phyloP scores from a whole-genome alignment of 2,113 vertebrate species.

The Onychorhynchus coronatus region DNA sequence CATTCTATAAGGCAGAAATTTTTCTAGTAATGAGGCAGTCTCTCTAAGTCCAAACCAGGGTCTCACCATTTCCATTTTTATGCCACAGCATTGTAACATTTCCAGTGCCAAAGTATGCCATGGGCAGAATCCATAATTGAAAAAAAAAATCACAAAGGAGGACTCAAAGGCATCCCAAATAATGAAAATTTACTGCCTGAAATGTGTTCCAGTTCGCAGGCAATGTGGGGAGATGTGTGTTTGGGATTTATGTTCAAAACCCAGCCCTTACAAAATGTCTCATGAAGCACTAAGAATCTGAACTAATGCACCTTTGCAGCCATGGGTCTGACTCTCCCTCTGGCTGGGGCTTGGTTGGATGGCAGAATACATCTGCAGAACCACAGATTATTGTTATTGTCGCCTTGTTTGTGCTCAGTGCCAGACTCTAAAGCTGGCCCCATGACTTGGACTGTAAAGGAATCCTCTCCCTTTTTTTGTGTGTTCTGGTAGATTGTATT shows the following conservation, averaged over 20 bases:
- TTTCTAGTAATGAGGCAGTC: background rate
- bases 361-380: background rate
- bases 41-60: background rate
- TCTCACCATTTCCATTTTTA: background rate
- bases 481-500: background rate
- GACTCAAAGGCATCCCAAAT: background rate
- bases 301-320: background rate
- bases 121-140: background rate
- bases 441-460: background rate
- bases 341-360: background rate
- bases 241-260: background rate
- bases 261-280: background rate
- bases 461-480: background rate
- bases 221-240: background rate
- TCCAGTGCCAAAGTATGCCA: background rate
- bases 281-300: background rate
- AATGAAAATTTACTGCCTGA: background rate
- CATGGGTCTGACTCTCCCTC: background rate
- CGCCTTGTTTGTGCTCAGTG: background rate
- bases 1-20: background rate
- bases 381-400: too few relatives aligned
- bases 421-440: background rate
- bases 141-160: background rate
- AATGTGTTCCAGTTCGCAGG: background rate
- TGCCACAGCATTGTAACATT: background rate